phyloP scores from a whole-genome alignment of 2,888 invertebrate species.

The Branchipolynoe longqiensis region DNA sequence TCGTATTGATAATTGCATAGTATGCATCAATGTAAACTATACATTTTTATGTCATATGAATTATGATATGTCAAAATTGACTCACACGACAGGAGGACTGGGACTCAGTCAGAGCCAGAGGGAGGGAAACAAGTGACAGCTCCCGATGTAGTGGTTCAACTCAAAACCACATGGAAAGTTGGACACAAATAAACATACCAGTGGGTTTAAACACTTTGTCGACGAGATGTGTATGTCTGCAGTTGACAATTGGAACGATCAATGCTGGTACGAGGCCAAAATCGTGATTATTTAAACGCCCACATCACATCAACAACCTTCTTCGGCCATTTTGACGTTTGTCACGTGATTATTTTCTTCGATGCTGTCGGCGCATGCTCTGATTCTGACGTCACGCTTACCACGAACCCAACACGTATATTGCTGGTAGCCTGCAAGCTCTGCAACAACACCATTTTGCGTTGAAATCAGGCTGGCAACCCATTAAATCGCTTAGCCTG shows the following conservation, averaged over 20 bases:
- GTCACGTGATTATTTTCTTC: conserved; percentile 50
- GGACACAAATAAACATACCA: conserved; percentile 24
- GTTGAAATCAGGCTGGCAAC: neutral
- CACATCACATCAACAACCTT: conserved; percentile 28
- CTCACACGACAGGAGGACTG: too few relatives aligned
- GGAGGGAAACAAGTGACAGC: too few relatives aligned
- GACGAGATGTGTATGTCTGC: neutral
- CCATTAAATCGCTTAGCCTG: neutral
- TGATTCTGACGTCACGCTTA: neutral
- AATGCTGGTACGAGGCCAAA: neutral
- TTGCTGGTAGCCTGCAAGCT: neutral
- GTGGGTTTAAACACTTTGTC: neutral
- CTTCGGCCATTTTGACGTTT: conserved; percentile 57
- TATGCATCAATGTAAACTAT: too few relatives aligned
- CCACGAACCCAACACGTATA: neutral
- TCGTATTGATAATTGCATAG: too few relatives aligned
- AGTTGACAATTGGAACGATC: neutral
- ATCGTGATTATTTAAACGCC: neutral
- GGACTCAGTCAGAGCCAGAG: too few relatives aligned
- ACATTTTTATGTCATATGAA: too few relatives aligned
- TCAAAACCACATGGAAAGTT: too few relatives aligned
- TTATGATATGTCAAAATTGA: too few relatives aligned
- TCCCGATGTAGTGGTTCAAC: too few relatives aligned
- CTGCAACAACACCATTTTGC: neutral
- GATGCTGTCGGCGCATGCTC: conserved; percentile 4